Evolutionary conservation across 2,113 vertebrate genomes (phyloP).

Genomic region (Toxotes jaculatrix): DNA sequence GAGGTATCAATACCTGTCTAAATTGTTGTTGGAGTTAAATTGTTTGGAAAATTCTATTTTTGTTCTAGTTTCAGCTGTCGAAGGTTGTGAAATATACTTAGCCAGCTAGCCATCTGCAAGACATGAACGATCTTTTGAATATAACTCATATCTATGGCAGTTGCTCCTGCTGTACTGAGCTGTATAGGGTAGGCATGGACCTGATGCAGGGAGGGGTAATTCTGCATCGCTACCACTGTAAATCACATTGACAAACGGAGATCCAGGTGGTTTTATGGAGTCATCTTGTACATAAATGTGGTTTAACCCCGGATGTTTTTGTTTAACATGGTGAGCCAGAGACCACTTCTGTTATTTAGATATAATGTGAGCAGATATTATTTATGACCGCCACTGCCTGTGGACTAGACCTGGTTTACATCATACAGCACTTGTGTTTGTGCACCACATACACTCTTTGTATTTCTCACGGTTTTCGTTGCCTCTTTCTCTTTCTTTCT

Average conservation of each 20-base stretch:
- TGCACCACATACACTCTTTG: conserved; percentile 28
- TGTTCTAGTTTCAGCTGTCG: conserved; percentile 22
- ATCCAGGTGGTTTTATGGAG: conserved; percentile 56
- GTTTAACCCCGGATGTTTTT: conserved; percentile 67
- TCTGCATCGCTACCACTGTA: conserved; percentile 16
- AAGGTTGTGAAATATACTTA: conserved; percentile 5
- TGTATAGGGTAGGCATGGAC: background rate
- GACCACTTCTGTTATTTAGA: conserved; percentile 66
- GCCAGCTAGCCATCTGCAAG: background rate
- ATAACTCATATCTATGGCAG: background rate
- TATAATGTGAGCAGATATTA: conserved; percentile 65
- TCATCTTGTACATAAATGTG: conserved; percentile 51
- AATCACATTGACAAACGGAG: conserved; percentile 51
- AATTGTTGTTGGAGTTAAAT: conserved; percentile 13
- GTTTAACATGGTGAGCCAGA: conserved; percentile 64
- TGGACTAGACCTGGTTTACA: conserved; percentile 60
- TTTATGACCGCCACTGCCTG: conserved; percentile 43
- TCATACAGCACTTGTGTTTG: conserved; percentile 47
- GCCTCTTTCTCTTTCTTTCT: background rate
- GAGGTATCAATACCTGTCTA: background rate
- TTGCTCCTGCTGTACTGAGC: background rate
- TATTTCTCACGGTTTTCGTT: conserved; percentile 37
- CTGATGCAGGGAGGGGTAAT: conserved; percentile 14
- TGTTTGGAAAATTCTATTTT: conserved; percentile 31
- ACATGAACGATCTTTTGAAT: background rate